phyloP scores from a whole-genome alignment of 1,140 invertebrate species.

The Drosophila leontia region DNA sequence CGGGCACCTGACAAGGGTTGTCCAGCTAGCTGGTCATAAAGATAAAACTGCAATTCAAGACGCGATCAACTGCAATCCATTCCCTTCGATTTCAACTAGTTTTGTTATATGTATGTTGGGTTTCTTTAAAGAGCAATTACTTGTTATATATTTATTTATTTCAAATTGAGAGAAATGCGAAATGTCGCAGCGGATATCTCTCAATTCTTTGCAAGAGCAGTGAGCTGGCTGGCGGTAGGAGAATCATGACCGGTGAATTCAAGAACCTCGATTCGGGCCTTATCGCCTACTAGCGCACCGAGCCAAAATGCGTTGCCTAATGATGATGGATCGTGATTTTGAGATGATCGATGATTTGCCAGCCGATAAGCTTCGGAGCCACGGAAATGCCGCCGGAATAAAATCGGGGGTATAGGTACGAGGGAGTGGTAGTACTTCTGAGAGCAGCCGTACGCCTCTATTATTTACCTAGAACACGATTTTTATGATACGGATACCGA shows the following conservation, averaged over 20 bases:
- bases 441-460: slow-evolving; percentile 43
- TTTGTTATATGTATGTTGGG: background rate
- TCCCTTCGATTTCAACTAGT: background rate
- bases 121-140: too few species aligned
- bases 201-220: background rate
- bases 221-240: background rate
- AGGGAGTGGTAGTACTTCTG: slow-evolving; percentile 7
- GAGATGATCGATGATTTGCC: slow-evolving; percentile 81
- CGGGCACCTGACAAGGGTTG: slow-evolving; percentile 57
- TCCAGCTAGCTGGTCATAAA: slow-evolving; percentile 52
- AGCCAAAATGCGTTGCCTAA: slow-evolving; percentile 59
- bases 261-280: slow-evolving; percentile 38
- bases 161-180: background rate
- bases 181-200: background rate
- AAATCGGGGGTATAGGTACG: background rate
- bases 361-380: slow-evolving; percentile 51
- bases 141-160: too few species aligned
- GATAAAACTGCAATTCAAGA: slow-evolving; percentile 51
- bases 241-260: background rate
- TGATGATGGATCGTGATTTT: slow-evolving; percentile 82
- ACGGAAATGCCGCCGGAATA: slow-evolving; percentile 38
- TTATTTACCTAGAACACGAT: slow-evolving; percentile 61
- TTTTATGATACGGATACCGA: slow-evolving; percentile 26
- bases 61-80: slow-evolving; percentile 17
- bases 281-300: slow-evolving; percentile 37